Conservation (phyloP, 1,140 invertebrate genomes). For the Drosophila tani region DNA sequence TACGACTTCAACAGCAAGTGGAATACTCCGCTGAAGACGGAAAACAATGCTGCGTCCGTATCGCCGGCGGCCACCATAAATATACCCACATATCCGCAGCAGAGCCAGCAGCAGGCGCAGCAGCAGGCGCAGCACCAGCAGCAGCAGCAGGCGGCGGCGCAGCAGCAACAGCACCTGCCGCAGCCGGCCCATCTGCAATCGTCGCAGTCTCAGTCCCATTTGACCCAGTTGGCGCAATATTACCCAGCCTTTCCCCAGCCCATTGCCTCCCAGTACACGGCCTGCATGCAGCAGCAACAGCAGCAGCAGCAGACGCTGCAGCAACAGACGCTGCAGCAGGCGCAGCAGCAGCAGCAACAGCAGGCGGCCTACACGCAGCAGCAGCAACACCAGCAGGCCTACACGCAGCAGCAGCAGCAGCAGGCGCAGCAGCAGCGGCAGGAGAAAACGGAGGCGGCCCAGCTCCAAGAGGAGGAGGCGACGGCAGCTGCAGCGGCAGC, state of each 20-base stretch:
- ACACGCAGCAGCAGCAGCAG: slow-evolving; percentile 81
- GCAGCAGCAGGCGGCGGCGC: slow-evolving; percentile 58
- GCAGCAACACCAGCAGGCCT: slow-evolving; percentile 76
- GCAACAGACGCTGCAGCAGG: slow-evolving; percentile 75
- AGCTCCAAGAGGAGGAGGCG: slow-evolving; percentile 88
- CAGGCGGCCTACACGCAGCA: slow-evolving; percentile 80
- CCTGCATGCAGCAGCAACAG: slow-evolving; percentile 83
- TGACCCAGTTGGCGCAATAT: slow-evolving; percentile 77
- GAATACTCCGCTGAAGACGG: slow-evolving; percentile 81
- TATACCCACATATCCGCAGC: slow-evolving; percentile 85
- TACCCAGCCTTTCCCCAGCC: slow-evolving; percentile 83
- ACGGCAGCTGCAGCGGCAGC: slow-evolving; percentile 86
- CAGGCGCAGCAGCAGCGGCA: slow-evolving; percentile 82
- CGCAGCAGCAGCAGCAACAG: slow-evolving; percentile 65
- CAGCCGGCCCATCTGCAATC: slow-evolving; percentile 82
- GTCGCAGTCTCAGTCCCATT: slow-evolving; percentile 79
- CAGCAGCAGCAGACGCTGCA: slow-evolving; percentile 83
- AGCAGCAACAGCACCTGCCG: slow-evolving; percentile 73
- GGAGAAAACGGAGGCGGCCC: slow-evolving; percentile 58
- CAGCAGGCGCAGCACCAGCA: slow-evolving; percentile 82
- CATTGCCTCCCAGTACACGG: slow-evolving; percentile 81
- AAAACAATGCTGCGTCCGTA: slow-evolving; percentile 76
- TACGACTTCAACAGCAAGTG: slow-evolving; percentile 83
- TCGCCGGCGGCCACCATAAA: slow-evolving; percentile 79
- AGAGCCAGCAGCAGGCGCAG: slow-evolving; percentile 82